Percentiles rank a stretch among this genome's conserved stretches.
Evolutionary conservation across 2,888 invertebrate species (phyloP).

Genomic region (Tridacna crocea): DNA sequence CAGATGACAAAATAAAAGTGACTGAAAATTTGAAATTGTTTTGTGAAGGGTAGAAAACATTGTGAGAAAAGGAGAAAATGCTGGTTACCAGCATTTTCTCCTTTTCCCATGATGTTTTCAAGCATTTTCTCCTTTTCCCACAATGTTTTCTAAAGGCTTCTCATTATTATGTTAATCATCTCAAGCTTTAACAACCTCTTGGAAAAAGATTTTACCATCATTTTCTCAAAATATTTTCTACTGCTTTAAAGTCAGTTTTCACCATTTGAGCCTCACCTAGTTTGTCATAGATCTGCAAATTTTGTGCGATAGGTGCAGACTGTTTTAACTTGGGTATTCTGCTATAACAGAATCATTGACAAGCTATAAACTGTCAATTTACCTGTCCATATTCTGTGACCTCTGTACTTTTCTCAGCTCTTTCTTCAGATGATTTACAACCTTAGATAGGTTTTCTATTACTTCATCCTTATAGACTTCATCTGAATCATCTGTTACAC

Average conservation of each 20-base stretch:
- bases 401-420: constrained; percentile 17
- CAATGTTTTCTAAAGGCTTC: background rate
- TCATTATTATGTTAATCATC: too few relatives aligned
- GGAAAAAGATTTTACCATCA: too few relatives aligned
- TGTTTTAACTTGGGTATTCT: too few relatives aligned
- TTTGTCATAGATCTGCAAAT: too few relatives aligned
- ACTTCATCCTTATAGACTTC: constrained; percentile 1
- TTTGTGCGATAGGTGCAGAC: too few relatives aligned
- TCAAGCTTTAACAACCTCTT: too few relatives aligned
- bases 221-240: too few relatives aligned
- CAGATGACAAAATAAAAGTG: background rate
- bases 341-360: too few relatives aligned
- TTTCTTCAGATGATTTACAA: constrained; percentile 8
- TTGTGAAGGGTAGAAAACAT: too few relatives aligned
- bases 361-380: background rate
- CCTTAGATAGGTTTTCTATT: constrained; percentile 11
- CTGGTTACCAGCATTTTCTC: background rate
- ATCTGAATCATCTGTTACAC: background rate
- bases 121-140: constrained; percentile 5
- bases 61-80: constrained; percentile 1
- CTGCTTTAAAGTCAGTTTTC: too few relatives aligned
- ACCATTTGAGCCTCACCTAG: too few relatives aligned
- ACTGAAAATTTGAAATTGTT: background rate
- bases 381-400: constrained; percentile 28
- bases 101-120: background rate